Evolutionary conservation across 2,113 vertebrate species (phyloP), one percentile per base, ranked within the genome.

Genomic region (Corvus cornix): DNA sequence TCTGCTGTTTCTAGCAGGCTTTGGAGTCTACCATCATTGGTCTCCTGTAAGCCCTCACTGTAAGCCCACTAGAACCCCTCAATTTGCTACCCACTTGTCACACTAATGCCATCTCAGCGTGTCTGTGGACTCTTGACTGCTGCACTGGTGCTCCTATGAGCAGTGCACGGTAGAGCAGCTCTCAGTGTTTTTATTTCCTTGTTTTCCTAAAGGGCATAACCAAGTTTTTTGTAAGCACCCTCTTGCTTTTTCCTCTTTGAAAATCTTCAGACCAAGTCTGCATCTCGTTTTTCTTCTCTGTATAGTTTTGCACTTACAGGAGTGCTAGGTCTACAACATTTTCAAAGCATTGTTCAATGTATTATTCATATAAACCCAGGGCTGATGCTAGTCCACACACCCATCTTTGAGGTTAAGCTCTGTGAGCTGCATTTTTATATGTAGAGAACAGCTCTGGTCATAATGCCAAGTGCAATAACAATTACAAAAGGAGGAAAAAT

Each of bases 401-500:
- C 11, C 51, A 52, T 33, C 39, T 93, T 90, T 76, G 37, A 63
- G 27, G 33, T 51, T 77, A 80, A 93, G 30, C 55, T 91, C 64
- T 76, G 67, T 35, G 80, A 76, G 70, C 13, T 16, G 39, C n/a
- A 28, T 85, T 80, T 95, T 82, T 73, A 8, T 51, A 31, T 24
- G 4, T 6, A 79, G 15, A 83, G 63, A 85, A 69, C 62, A 88
- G 51, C n/a, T 66, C 30, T 24, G 56, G 27, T 72, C 27, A 23
- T 27, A 53, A 41, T 39, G 68, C 67, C 39, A 83, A 93, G 18
- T 0, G 0, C 59, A 88, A 11, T 41, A 79, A 63, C 52, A 86
- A 58, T 80, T 84, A 70, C 35, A 92, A 84, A 90, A 91, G 73
- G 44, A 94, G 33, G 10, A 49, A 85, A 90, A 96, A 39, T 18